Evolutionary conservation across 2,113 vertebrate genomes (phyloP).

Genomic region (Felis catus): DNA sequence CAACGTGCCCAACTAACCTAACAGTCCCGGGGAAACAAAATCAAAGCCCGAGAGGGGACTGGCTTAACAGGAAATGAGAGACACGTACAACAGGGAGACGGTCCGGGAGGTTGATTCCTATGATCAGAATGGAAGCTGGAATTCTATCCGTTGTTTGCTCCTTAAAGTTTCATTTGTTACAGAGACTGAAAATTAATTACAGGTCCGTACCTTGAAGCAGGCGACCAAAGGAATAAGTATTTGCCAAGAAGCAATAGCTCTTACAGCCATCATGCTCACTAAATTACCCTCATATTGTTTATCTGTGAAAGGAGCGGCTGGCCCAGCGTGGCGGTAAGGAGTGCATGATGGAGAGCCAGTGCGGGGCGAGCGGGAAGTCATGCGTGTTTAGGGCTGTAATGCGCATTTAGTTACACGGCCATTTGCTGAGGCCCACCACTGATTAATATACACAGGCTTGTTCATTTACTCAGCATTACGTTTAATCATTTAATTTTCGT

Average conservation of each 20-base stretch:
- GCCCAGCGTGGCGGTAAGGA: not conserved
- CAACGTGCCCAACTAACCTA: fast-evolving
- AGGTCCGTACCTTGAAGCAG: not conserved
- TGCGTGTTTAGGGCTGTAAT: not conserved
- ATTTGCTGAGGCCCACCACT: not conserved
- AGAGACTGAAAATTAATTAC: not conserved
- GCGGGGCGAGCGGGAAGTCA: not conserved
- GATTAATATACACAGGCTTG: slow-evolving; percentile 36
- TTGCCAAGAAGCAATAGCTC: not conserved
- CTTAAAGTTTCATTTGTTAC: not conserved
- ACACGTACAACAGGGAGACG: not conserved
- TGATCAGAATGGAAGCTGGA: not conserved
- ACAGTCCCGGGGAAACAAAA: not conserved
- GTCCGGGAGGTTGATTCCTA: not conserved
- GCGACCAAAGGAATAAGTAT: not conserved
- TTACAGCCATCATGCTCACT: fast-evolving
- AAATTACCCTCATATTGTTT: not conserved
- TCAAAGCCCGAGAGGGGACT: not conserved
- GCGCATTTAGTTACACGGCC: not conserved
- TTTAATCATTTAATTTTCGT: slow-evolving; percentile 74
- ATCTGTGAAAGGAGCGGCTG: not conserved
- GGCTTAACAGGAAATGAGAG: not conserved
- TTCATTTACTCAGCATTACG: slow-evolving; percentile 56
- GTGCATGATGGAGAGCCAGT: not conserved
- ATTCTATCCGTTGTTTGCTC: not conserved